Evolutionary conservation across 2,797 vertebrate genomes (phyloP), one percentile per base, ranked within the genome.

Genomic region (Orestias chungarensis): DNA sequence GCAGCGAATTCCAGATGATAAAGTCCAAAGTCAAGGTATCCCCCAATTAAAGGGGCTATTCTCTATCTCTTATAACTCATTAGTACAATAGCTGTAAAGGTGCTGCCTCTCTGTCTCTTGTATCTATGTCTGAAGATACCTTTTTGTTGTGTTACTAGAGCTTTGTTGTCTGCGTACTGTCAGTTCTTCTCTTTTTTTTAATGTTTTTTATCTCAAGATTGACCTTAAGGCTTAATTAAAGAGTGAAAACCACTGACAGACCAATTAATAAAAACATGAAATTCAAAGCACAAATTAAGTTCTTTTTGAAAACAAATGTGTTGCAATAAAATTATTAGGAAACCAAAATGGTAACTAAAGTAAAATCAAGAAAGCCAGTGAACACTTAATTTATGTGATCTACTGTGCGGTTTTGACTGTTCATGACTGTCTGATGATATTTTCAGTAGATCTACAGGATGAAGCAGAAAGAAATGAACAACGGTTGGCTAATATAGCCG

Each of bases 11-110:
- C 97, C 96, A 93, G 97, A 96, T 70, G 96, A 99, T 93, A 98
- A 96, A 96, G 96, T 96, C 93, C 96, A 79, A 95, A 94, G 94
- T 96, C 96, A 98, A 99, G 98, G 98, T 99, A 99, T 96, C 97
- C 96, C 87, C 83, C 85, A 95, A 89, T 93, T 92, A 91, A 94
- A 95, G 95, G 95, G 95, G 95, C 94, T 91, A 89, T 93, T 95
- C 93, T 96, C 93, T 96, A 85, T 95, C 93, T 97, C 90, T 96
- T 96, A 93, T 96, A 94, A 94, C 92, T 94, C 89, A 74, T 73
- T 92, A 96, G 96, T 95, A 93, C 94, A 91, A 91, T 96, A 97
- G 94, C 82, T 90, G 82, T 93, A 88, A 92, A 86, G 86, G 88
- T 94, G 92, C 91, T 92, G 92, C 91, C 88, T 93, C 92, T 93